Percentiles rank a stretch among this genome's conserved stretches.
phyloP scores from a whole-genome alignment of 2,113 vertebrate species.

The Leptosomus discolor region DNA sequence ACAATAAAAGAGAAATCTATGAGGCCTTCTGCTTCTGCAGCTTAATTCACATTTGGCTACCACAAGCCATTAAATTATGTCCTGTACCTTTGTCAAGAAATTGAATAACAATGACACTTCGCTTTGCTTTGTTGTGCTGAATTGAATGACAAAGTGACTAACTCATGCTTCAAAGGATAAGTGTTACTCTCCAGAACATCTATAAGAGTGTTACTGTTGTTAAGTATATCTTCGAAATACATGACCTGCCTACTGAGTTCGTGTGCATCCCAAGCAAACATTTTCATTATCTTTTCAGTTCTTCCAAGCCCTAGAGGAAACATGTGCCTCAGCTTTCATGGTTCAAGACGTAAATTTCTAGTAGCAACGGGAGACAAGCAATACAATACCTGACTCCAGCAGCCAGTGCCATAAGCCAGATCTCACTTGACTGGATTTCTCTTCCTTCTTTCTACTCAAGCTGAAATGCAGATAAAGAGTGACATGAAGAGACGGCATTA shows the following conservation, averaged over 20 bases:
- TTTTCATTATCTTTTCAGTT: neutral
- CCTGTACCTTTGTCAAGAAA: neutral
- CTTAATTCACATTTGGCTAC: neutral
- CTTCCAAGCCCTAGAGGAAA: neutral
- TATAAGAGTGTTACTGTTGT: neutral
- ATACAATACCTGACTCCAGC: neutral
- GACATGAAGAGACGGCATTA: neutral
- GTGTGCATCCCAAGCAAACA: neutral
- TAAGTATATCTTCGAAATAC: neutral
- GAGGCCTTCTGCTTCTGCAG: neutral
- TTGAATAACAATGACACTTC: neutral
- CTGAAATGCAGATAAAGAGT: neutral
- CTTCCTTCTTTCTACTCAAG: neutral
- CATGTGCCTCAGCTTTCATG: neutral
- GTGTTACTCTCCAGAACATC: neutral
- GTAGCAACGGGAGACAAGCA: neutral
- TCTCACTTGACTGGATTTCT: neutral
- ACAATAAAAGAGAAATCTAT: neutral
- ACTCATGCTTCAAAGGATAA: neutral
- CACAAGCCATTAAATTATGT: neutral
- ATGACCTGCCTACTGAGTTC: neutral
- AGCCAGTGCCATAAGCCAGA: neutral
- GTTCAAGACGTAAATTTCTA: neutral
- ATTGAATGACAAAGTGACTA: neutral
- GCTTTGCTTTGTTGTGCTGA: neutral